Base-by-base conservation (phyloP, 2,888 invertebrate genomes). In the Reticulitermes lucifugus region DNA sequence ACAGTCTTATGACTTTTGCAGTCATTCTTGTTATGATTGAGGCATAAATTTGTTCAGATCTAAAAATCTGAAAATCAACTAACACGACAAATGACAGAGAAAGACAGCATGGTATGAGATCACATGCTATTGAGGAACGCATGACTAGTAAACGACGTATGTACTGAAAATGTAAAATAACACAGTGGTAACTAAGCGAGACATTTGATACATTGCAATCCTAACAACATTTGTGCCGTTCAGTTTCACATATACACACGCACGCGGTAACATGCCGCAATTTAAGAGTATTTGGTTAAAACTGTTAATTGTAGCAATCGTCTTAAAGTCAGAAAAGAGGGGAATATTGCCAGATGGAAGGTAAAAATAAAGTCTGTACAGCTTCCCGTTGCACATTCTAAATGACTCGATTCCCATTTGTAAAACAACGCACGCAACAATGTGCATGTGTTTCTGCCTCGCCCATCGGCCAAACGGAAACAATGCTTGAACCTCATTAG, bases 11-110 rank as follows among this genome's bases (percentile, higher is more conserved):
- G 5, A 5, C 22, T 21, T 2, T 46, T 35, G 41, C 18, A 46
- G 77, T 46, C 46, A 77, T 77, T 46, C 77, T 77, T 77, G 77
- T 77, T 51, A 77, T 77, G 51, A n/a, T 35, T 21, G 2, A 75
- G 41, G 18, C 4, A 75, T 43, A 14, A 71, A 71, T 71, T 7
- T 71, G 71, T 35, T 71, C 29, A 7, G 25, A n/a, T n/a, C n/a
- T n/a, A n/a, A n/a, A n/a, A n/a, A 71, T 2, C 1, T 71, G 25
- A 29, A 71, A 71, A 6, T 18, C 21, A 21, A 60, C 2, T 1
- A 60, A 60, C 60, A 60, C 22, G 60, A 60, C 22, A 60, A 14
- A 60, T 6, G 22, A 60, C 21, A 51, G 55, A 55, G 4, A 55
- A 18, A 55, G 55, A 55, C 4, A 14, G 18, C 4, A 18, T 55